phyloP scores from a whole-genome alignment of 2,888 invertebrate species.

The Papilio gigon region DNA sequence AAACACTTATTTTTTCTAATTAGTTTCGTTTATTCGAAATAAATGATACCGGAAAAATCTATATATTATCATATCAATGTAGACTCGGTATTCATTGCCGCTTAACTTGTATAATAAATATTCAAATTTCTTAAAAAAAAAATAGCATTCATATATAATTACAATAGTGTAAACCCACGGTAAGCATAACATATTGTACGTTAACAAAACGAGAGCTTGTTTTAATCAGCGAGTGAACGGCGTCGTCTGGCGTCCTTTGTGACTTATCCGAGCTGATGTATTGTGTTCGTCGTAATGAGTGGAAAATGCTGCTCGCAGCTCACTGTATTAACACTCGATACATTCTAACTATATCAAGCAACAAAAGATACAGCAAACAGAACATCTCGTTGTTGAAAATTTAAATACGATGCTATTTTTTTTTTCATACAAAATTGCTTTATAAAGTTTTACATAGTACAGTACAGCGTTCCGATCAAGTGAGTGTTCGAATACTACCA shows the following conservation, averaged over 20 bases:
- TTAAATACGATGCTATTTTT: neutral
- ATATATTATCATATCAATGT: too few species aligned
- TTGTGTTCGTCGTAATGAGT: slow-evolving; percentile 41
- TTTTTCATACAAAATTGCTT: neutral
- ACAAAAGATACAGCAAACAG: slow-evolving; percentile 32
- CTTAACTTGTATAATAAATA: too few species aligned
- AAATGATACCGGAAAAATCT: too few species aligned
- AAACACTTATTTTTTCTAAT: too few species aligned
- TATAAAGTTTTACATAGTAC: too few species aligned
- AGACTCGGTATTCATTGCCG: too few species aligned
- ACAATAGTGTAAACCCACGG: neutral
- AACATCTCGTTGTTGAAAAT: neutral
- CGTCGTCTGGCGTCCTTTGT: slow-evolving; percentile 40
- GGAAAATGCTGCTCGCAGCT: slow-evolving; percentile 27
- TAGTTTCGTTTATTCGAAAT: too few species aligned
- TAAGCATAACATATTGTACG: neutral
- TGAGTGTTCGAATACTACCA: too few species aligned
- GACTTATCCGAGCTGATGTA: slow-evolving; percentile 41
- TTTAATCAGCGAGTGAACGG: slow-evolving; percentile 40
- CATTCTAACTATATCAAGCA: neutral
- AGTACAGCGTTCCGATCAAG: too few species aligned
- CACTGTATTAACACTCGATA: slow-evolving; percentile 33
- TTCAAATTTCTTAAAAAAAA: neutral
- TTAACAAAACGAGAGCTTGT: slow-evolving; percentile 31
- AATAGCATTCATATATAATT: neutral